phyloP scores from a whole-genome alignment of 2,113 vertebrate genomes.

The Eulemur macaco region DNA sequence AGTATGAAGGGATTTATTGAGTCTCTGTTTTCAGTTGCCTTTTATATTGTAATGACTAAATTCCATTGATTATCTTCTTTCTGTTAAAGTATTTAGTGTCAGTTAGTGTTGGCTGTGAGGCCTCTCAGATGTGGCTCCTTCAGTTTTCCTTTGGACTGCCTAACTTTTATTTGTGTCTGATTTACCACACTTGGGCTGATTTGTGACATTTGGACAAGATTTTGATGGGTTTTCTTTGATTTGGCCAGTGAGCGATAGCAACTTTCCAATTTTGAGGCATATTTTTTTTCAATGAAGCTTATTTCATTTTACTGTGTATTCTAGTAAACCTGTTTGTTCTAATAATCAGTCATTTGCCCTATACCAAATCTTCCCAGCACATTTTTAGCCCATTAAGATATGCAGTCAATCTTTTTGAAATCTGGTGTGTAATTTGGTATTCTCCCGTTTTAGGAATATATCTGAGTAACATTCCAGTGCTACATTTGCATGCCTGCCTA shows the following conservation, averaged over 20 bases:
- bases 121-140: background rate
- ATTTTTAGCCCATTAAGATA: background rate
- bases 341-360: background rate
- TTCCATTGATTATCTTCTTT: background rate
- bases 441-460: background rate
- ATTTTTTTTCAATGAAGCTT: background rate
- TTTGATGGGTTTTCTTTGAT: background rate
- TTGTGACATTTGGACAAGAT: background rate
- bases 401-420: background rate
- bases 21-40: background rate
- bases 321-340: background rate
- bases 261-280: background rate
- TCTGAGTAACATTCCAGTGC: background rate
- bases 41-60: background rate
- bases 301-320: constrained; percentile 26
- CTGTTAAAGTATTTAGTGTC: background rate
- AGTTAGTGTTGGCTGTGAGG: background rate
- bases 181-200: background rate
- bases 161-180: constrained; percentile 22
- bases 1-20: background rate
- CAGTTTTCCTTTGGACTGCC: background rate
- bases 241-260: background rate
- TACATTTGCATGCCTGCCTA: background rate
- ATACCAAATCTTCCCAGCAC: background rate
- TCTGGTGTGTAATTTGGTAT: background rate